These are phyloP conservation scores for Erebia palarica DNA, from an alignment of 2,888 invertebrate species.

Conservation along the genomic window DNA sequence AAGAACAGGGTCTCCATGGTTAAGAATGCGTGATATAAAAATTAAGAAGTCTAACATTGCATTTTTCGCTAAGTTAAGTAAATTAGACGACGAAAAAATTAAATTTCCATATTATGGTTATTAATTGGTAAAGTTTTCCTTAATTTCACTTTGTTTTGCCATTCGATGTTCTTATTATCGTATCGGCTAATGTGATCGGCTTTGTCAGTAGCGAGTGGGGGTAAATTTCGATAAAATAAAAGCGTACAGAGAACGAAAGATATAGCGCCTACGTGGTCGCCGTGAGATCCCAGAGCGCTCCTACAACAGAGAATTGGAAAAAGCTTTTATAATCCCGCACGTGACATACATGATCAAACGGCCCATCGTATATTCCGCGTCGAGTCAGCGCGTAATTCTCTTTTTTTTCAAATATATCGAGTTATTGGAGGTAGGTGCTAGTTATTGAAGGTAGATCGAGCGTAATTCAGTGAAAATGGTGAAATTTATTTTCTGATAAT, in stretches of 20 bases:
- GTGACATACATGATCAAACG: slow-evolving; percentile 78
- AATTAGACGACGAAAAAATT: too few relatives aligned
- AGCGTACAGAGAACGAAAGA: slow-evolving; percentile 78
- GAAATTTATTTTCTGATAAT: neutral
- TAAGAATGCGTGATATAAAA: too few relatives aligned
- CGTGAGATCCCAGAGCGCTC: slow-evolving; percentile 68
- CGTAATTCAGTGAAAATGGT: neutral
- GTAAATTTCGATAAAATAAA: slow-evolving; percentile 82
- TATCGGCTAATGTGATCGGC: neutral
- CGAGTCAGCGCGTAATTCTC: slow-evolving; percentile 49
- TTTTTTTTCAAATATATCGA: slow-evolving; percentile 56
- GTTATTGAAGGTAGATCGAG: neutral
- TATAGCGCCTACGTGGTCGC: slow-evolving; percentile 81
- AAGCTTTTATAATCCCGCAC: slow-evolving; percentile 82
- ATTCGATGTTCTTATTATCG: neutral
- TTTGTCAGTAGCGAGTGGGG: slow-evolving; percentile 63
- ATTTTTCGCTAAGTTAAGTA: neutral
- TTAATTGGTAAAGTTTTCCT: too few relatives aligned
- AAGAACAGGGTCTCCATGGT: too few relatives aligned
- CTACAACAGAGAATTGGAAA: slow-evolving; percentile 81
- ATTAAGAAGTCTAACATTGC: neutral
- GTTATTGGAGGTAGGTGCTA: slow-evolving; percentile 28
- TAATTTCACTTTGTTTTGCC: neutral
- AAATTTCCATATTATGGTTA: too few relatives aligned
- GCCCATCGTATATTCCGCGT: slow-evolving; percentile 42